phyloP scores from a whole-genome alignment of 64 coral and sea anemone genomes.

The Acropora tenuis region DNA sequence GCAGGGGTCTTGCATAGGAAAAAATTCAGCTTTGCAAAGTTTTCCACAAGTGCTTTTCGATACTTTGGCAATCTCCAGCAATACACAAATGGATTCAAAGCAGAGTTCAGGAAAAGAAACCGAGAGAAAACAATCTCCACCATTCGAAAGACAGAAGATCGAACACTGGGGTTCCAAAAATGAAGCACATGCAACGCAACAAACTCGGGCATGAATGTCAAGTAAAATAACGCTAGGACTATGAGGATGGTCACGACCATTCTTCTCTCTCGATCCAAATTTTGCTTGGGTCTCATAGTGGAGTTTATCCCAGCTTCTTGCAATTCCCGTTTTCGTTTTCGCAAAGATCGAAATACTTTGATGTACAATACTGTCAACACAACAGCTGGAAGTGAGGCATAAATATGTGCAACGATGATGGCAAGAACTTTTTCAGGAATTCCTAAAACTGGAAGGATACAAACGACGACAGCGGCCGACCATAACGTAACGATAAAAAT shows the following conservation, averaged over 20 bases:
- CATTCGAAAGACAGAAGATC: neutral
- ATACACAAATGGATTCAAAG: conserved; percentile 37
- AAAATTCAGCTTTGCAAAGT: neutral
- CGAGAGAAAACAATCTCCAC: conserved; percentile 26
- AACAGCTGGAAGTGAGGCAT: conserved; percentile 4
- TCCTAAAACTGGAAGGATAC: neutral
- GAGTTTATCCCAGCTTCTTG: conserved; percentile 5
- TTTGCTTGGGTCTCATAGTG: neutral
- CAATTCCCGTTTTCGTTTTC: conserved; percentile 28
- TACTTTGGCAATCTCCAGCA: conserved; percentile 33
- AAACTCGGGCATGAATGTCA: conserved; percentile 31
- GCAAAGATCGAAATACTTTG: conserved; percentile 16
- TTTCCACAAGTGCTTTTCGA: neutral
- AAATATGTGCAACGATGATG: neutral
- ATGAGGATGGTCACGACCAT: conserved; percentile 47
- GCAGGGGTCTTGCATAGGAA: neutral
- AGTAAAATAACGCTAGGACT: conserved; percentile 33
- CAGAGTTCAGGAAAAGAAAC: conserved; percentile 52
- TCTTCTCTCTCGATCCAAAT: conserved; percentile 4
- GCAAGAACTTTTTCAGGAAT: conserved; percentile 10
- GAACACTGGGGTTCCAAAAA: neutral
- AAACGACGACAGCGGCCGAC: neutral
- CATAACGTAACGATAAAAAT: neutral
- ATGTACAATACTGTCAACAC: conserved; percentile 23
- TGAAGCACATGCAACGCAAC: conserved; percentile 24